Evolutionary conservation across 2,113 vertebrate genomes (phyloP).

Genomic region (Ceuthmochares aereus): DNA sequence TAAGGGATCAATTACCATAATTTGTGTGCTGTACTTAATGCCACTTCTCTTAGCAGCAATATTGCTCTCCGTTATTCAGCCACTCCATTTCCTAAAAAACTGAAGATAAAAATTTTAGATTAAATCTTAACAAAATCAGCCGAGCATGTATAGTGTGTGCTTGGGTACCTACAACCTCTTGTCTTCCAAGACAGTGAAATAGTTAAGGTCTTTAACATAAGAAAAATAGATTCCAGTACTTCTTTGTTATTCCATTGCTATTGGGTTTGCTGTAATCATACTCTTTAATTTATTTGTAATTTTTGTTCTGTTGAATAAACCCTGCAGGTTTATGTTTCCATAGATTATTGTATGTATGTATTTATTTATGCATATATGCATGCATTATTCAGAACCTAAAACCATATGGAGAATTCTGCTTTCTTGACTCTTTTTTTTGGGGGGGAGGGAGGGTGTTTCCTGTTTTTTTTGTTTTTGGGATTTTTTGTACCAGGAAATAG

Average conservation of each 20-base stretch:
- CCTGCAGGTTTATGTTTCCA: constrained; percentile 61
- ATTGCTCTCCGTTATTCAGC: not conserved
- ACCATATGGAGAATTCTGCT: constrained; percentile 57
- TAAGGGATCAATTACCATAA: not conserved
- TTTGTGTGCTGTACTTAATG: not conserved
- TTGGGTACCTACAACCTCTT: not conserved
- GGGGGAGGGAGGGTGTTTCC: too few species aligned
- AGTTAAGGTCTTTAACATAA: constrained; percentile 24
- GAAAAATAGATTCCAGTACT: constrained; percentile 26
- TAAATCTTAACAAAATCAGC: not conserved
- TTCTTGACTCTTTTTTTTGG: not conserved
- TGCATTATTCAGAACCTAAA: constrained; percentile 59
- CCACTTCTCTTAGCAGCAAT: not conserved
- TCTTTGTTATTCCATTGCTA: not conserved
- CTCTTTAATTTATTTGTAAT: not conserved
- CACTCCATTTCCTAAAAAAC: not conserved
- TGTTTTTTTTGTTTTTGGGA: not conserved
- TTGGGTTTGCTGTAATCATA: not conserved
- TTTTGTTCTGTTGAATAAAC: constrained; percentile 26
- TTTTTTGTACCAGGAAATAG: constrained; percentile 56
- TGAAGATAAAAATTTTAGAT: not conserved
- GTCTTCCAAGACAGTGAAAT: not conserved
- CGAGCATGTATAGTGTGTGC: not conserved
- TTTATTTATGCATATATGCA: not conserved
- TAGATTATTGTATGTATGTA: constrained; percentile 34